Conservation (phyloP, 2,113 vertebrate species). For the Puntigrus tetrazona region DNA sequence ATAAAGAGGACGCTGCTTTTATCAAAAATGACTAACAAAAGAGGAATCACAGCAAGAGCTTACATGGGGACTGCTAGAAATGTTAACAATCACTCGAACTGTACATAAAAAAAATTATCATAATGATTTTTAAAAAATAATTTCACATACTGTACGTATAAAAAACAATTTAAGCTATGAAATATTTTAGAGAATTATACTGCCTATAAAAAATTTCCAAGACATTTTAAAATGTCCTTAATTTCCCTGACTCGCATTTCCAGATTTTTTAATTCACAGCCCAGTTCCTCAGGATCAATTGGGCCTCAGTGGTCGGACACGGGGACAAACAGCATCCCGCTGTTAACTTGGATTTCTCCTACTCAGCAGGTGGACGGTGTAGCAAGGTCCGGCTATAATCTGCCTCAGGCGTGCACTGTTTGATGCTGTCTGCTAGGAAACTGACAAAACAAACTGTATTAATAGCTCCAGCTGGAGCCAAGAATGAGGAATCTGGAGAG, state of each 20-base stretch:
- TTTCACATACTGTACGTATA: background rate
- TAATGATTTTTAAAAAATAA: background rate
- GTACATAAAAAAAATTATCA: too few relatives aligned
- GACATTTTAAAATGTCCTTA: background rate
- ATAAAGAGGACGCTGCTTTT: background rate
- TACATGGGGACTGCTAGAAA: too few relatives aligned
- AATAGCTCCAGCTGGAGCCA: slow-evolving; percentile 76
- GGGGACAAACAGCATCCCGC: slow-evolving; percentile 58
- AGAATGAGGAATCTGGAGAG: slow-evolving; percentile 76
- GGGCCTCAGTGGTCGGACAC: slow-evolving; percentile 41
- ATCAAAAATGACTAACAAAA: background rate
- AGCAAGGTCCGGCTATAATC: slow-evolving; percentile 75
- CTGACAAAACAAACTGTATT: slow-evolving; percentile 85
- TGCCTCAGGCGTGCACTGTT: slow-evolving; percentile 76
- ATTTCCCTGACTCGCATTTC: background rate
- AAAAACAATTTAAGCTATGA: background rate
- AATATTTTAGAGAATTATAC: background rate
- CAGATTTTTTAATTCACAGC: background rate
- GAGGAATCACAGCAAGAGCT: background rate
- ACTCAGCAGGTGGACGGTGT: slow-evolving; percentile 77
- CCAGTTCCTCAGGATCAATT: background rate
- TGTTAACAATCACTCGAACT: too few relatives aligned
- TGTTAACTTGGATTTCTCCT: slow-evolving; percentile 76
- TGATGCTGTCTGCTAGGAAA: slow-evolving; percentile 84
- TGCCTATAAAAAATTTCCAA: background rate